phyloP scores from a whole-genome alignment of 2,113 vertebrate species.

The Tautogolabrus adspersus region DNA sequence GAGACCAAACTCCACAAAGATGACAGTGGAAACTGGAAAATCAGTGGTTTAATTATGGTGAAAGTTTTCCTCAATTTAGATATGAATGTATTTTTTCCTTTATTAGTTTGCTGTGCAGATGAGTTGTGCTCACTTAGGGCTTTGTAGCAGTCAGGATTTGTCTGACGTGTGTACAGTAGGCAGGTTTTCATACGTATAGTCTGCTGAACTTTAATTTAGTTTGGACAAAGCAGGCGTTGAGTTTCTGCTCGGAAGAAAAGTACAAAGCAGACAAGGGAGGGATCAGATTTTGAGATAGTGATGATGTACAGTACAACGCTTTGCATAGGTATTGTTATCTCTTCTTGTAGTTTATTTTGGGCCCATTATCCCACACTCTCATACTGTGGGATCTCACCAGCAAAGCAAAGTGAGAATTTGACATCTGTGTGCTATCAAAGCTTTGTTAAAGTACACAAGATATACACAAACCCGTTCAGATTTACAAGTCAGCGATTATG shows the following conservation, averaged over 20 bases:
- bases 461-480: background rate
- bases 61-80: no score
- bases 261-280: background rate
- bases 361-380: background rate
- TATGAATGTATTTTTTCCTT: background rate
- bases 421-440: background rate
- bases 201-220: background rate
- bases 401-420: background rate
- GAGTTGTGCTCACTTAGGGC: no score
- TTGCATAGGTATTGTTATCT: constrained; percentile 1
- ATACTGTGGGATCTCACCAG: background rate
- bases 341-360: constrained; percentile 11
- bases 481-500: background rate
- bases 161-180: background rate
- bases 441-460: background rate
- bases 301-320: background rate
- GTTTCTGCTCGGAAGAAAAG: background rate
- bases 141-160: no score
- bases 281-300: constrained; percentile 6
- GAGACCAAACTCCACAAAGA: constrained; percentile 12
- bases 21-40: no score
- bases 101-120: no score
- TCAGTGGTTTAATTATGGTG: no score
- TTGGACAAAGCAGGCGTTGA: constrained; percentile 8
- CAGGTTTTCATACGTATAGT: background rate